A percentile compares a stretch with the other conserved stretches of the same genome.
These are phyloP conservation scores for Ophion ellenae DNA, from an alignment of 2,888 invertebrate genomes.

Conservation along the genomic window DNA sequence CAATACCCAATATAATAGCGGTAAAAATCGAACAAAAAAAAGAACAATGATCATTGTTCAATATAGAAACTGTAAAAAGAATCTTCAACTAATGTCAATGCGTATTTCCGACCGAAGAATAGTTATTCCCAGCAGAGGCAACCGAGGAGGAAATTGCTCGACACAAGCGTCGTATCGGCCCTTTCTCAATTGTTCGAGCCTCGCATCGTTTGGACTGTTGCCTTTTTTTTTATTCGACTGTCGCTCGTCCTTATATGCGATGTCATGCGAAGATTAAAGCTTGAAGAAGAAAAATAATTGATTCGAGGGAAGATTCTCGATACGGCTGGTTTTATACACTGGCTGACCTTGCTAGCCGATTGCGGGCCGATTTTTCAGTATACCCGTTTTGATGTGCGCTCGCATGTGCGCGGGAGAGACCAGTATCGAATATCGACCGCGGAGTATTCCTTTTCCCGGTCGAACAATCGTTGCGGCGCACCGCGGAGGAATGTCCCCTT, in stretches of 20 bases:
- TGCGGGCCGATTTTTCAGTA: slow-evolving; percentile 48
- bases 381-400: background rate
- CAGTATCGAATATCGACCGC: slow-evolving; percentile 65
- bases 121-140: background rate
- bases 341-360: slow-evolving; percentile 59
- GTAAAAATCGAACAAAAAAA: too few species aligned
- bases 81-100: too few species aligned
- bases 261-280: slow-evolving; percentile 1
- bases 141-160: background rate
- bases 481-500: slow-evolving; percentile 58
- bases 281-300: slow-evolving; percentile 2
- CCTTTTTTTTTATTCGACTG: background rate
- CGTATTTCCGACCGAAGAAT: too few species aligned
- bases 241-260: background rate
- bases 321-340: slow-evolving; percentile 43
- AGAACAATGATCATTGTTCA: too few species aligned
- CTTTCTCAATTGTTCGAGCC: background rate
- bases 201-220: background rate
- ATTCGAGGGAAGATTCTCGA: slow-evolving; percentile 36
- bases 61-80: too few species aligned
- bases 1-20: too few species aligned
- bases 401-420: slow-evolving; percentile 30
- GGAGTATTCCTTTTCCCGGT: slow-evolving; percentile 61
- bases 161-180: background rate
- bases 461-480: slow-evolving; percentile 66